phyloP scores from a whole-genome alignment of 2,888 invertebrate genomes.

The Dysmachus trigonus region DNA sequence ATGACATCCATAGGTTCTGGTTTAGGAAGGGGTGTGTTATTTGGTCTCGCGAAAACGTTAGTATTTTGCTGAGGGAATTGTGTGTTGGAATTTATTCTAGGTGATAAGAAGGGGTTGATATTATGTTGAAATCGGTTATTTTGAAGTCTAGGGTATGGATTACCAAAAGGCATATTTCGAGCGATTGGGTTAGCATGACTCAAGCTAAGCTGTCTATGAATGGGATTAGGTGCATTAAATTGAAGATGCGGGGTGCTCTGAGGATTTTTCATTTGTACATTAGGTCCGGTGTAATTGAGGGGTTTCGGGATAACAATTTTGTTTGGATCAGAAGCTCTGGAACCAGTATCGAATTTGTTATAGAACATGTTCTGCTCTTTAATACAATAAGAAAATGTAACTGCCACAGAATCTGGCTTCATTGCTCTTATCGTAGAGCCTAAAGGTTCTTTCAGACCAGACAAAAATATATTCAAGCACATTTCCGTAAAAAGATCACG shows the following conservation, averaged over 20 bases:
- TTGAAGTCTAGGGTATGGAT: not conserved
- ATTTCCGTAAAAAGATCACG: slow-evolving; percentile 50
- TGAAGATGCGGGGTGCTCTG: not conserved
- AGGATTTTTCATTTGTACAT: not conserved
- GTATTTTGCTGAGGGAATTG: not conserved
- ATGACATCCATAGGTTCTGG: not conserved
- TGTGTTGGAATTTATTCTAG: not conserved
- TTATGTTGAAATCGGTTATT: not conserved
- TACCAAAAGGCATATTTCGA: not conserved
- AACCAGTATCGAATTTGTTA: not conserved
- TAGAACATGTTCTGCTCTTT: slow-evolving; percentile 50
- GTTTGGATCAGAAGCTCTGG: too few relatives aligned
- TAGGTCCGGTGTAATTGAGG: not conserved
- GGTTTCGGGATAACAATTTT: not conserved
- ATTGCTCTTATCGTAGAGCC: slow-evolving; percentile 52
- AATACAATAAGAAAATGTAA: slow-evolving; percentile 50
- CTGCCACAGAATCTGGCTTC: slow-evolving; percentile 48
- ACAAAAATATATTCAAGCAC: slow-evolving; percentile 51
- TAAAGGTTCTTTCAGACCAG: slow-evolving; percentile 51
- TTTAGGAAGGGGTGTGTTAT: not conserved
- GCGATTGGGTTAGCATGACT: not conserved
- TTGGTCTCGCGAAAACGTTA: not conserved
- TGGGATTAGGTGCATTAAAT: not conserved
- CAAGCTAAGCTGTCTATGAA: not conserved
- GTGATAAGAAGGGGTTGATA: not conserved